Base-by-base conservation (phyloP, 2,888 invertebrate genomes). In the Apoderus coryli region DNA sequence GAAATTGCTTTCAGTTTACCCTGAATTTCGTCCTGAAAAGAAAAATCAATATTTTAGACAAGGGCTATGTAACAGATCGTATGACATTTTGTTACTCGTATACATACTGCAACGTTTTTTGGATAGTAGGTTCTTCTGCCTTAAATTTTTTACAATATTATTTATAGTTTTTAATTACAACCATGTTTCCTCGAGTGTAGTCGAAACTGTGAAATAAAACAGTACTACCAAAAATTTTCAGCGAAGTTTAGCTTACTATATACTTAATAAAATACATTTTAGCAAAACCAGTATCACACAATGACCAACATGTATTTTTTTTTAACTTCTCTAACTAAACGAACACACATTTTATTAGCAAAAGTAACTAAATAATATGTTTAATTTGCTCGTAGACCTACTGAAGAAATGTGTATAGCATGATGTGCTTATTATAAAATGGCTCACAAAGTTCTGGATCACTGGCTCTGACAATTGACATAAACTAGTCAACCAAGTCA, bases 1-100 rank as follows among this genome's bases (percentile, higher is more conserved):
- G 76, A 74, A 53, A 85, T 81, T 1, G 84, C 81, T 59, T 78
- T 78, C 61, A 78, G 61, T 61, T 79, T 78, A 52, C 72, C 75
- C 56, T 75, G 75, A 45, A 80, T 75, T 64, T 80, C 79, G 54
- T 72, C 66, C 80, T 79, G 64, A 35, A 56, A 56, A 43, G 35
- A 35, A 50, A 44, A 37, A 16, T 6, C 19, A 19, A 6, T 19
- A n/a, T 19, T 6, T 7, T n/a, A 19, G n/a, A 19, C 19, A n/a
- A 19, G 19, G 19, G 7, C n/a, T 6, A n/a, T 19, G 19, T 19
- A n/a, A 19, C 19, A 19, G 19, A n/a, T 6, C 6, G n/a, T 19
- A 19, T n/a, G 19, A 35, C 39, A 43, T 33, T 44, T 42, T n/a
- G n/a, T n/a, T 19, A 19, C 19, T 19, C 19, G n/a, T 40, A 43